Conservation (phyloP, 2,888 invertebrate species). For the Ophion slaviceki region DNA sequence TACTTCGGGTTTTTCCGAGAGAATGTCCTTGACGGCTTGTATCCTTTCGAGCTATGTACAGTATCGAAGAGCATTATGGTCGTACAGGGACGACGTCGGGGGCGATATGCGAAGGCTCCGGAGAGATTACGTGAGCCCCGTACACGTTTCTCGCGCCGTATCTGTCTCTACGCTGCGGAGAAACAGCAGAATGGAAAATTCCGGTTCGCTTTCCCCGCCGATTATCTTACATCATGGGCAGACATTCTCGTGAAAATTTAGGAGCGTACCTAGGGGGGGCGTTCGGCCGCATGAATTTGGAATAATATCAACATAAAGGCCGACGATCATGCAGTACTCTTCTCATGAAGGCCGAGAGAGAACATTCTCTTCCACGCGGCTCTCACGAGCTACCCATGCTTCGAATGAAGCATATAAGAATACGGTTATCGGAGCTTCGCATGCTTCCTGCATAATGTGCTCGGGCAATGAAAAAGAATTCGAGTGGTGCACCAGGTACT, state of each 20-base stretch:
- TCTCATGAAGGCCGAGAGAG: slow-evolving; percentile 28
- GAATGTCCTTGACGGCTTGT: background rate
- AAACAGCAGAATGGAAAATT: slow-evolving; percentile 41
- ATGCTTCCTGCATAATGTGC: slow-evolving; percentile 63
- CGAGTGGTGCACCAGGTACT: slow-evolving; percentile 38
- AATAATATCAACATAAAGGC: slow-evolving; percentile 70
- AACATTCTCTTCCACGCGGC: slow-evolving; percentile 46
- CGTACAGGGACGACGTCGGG: slow-evolving; percentile 9
- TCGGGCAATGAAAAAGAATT: slow-evolving; percentile 66
- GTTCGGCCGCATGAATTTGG: slow-evolving; percentile 68
- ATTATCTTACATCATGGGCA: slow-evolving; percentile 69
- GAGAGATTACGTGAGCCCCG: slow-evolving; percentile 37
- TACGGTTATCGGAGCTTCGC: slow-evolving; percentile 63
- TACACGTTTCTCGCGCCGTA: slow-evolving; percentile 22
- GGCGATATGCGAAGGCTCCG: slow-evolving; percentile 21
- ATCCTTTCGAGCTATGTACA: slow-evolving; percentile 13
- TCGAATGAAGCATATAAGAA: slow-evolving; percentile 45
- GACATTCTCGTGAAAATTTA: slow-evolving; percentile 70
- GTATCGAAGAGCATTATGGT: slow-evolving; percentile 44
- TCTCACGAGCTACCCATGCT: slow-evolving; percentile 23
- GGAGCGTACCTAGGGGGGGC: slow-evolving; percentile 51
- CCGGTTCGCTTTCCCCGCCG: slow-evolving; percentile 44
- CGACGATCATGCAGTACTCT: slow-evolving; percentile 62
- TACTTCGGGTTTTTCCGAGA: background rate
- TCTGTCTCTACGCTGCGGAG: slow-evolving; percentile 15